Base-by-base conservation (phyloP, 1,140 invertebrate species). In the Oryctes rhinoceros region DNA sequence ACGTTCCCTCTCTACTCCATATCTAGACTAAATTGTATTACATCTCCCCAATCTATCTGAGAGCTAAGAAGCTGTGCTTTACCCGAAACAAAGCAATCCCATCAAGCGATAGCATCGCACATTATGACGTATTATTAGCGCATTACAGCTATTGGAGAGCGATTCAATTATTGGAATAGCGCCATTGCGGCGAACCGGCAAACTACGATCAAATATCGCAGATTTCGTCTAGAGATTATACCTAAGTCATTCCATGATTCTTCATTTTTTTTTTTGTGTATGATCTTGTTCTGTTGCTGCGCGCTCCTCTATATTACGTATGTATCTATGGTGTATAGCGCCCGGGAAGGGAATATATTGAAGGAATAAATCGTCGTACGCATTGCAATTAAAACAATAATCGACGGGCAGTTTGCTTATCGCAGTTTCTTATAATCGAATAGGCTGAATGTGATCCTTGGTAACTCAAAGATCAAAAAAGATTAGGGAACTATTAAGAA, bases 141-240 rank as follows among this genome's bases (percentile, higher is more conserved):
- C 87, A 87, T 88, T 87, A 87, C 86, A 82, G 86, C 86, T 86
- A 87, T 87, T 87, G 86, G 86, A 87, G 86, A 86, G 85, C 86
- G 85, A 88, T 88, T 88, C 87, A 88, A 88, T 88, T 88, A 88
- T 88, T 86, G 87, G 87, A 87, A 87, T 86, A 85, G 85, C 84
- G 84, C 84, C 85, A 82, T 86, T 86, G 86, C 86, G 86, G 86
- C 84, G 83, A 84, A 83, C 85, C 84, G 81, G 82, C 82, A 83
- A 86, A 86, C 84, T 85, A 83, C 83, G 83, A 85, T 85, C 86
- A 86, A 86, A 86, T 85, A 86, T 78, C 77, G 77, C 77, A 78
- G 77, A 78, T 78, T 78, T 78, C 77, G 47, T 59, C 65, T 71
- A 30, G 24, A 71, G 65, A 71, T 71, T 71, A 59, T 59, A 71